These are phyloP conservation scores for Apamea crenata DNA, from an alignment of 2,888 invertebrate genomes.

Conservation along the genomic window DNA sequence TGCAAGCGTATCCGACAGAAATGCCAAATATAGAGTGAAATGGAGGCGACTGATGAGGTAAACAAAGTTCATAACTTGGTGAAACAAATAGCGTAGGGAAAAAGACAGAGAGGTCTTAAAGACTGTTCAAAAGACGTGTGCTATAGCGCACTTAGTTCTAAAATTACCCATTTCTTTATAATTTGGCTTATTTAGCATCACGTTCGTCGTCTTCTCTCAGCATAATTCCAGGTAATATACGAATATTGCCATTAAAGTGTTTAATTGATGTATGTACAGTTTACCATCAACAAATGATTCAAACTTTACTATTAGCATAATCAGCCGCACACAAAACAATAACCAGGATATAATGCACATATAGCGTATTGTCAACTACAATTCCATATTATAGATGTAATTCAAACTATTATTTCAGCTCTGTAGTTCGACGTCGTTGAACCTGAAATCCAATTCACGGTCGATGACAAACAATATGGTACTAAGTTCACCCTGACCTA, in stretches of 20 bases:
- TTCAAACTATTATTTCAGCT: conserved; percentile 23
- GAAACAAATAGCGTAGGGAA: not conserved
- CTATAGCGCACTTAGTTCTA: not conserved
- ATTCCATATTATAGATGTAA: not conserved
- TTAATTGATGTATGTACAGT: not conserved
- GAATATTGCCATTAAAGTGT: not conserved
- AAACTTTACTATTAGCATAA: not conserved
- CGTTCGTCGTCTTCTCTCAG: not conserved
- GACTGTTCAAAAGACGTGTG: not conserved
- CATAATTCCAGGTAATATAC: not conserved
- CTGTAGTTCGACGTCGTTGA: conserved; percentile 52
- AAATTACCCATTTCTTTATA: not conserved
- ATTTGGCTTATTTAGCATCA: not conserved
- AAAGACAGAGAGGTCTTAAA: not conserved
- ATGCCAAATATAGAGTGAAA: not conserved
- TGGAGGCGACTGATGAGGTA: not conserved
- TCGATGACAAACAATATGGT: conserved; percentile 55
- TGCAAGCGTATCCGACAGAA: not conserved
- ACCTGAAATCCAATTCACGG: conserved; percentile 69
- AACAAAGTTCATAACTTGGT: not conserved
- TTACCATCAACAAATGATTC: not conserved
- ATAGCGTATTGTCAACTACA: conserved; percentile 1
- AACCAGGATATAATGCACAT: conserved; percentile 2
- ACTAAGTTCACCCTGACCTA: conserved; percentile 39
- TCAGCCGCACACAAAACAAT: not conserved